These are phyloP conservation scores for Notothenia coriiceps DNA, from an alignment of 2,113 vertebrate species.

Conservation along the genomic window DNA sequence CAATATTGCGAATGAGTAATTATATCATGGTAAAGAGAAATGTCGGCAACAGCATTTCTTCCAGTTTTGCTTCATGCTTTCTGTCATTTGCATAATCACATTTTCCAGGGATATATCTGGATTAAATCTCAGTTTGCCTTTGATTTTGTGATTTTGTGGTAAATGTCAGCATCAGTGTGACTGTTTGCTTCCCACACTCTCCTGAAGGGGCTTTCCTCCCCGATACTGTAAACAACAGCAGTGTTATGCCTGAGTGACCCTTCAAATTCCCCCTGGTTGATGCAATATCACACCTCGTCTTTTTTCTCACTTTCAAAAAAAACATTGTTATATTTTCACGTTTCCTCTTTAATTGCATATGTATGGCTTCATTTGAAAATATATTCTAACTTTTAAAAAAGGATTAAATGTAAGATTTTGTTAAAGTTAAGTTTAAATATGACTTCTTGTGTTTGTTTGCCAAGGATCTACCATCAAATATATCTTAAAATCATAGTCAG, in stretches of 20 bases:
- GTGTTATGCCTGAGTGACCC: constrained; percentile 7
- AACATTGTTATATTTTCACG: neutral
- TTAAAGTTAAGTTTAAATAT: too few relatives aligned
- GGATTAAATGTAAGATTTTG: too few relatives aligned
- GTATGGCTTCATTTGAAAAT: neutral
- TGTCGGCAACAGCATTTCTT: neutral
- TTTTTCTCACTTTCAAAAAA: neutral
- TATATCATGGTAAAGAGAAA: neutral
- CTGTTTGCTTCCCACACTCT: constrained; percentile 2
- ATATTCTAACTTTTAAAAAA: neutral
- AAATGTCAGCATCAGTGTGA: neutral
- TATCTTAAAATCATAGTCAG: too few relatives aligned
- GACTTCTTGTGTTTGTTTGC: too few relatives aligned
- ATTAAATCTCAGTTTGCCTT: neutral
- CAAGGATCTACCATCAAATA: too few relatives aligned
- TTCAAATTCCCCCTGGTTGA: constrained; percentile 15
- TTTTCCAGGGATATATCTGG: neutral
- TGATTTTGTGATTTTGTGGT: neutral
- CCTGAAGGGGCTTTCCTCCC: constrained; percentile 10
- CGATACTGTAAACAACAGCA: constrained; percentile 26
- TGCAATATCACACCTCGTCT: neutral
- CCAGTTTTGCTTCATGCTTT: neutral
- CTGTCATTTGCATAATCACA: neutral
- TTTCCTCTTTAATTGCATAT: neutral
- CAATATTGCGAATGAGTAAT: neutral